Percentiles rank a stretch among this genome's conserved stretches.
phyloP scores from a whole-genome alignment of 2,113 vertebrate species.

The Picathartes gymnocephalus region DNA sequence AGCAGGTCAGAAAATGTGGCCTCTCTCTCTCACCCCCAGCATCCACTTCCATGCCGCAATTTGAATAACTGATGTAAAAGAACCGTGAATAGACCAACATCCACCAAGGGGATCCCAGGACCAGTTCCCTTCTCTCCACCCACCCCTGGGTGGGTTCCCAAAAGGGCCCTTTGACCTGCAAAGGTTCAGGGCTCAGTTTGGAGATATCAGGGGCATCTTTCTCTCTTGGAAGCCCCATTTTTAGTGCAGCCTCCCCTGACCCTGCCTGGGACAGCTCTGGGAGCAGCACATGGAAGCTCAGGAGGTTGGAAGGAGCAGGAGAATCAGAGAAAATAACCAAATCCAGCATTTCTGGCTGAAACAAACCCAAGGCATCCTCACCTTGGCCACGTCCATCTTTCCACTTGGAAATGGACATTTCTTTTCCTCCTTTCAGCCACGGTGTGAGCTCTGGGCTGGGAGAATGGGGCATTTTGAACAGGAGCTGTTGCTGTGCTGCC shows the following conservation, averaged over 20 bases:
- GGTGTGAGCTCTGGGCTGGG: background rate
- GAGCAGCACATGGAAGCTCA: background rate
- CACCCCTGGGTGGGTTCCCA: background rate
- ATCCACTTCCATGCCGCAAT: background rate
- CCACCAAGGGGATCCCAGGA: background rate
- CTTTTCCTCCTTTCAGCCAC: background rate
- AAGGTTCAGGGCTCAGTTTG: background rate
- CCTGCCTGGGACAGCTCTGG: background rate
- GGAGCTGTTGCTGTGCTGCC: slow-evolving; percentile 26
- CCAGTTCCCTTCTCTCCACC: background rate
- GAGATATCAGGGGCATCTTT: background rate
- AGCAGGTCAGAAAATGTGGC: background rate
- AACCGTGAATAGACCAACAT: background rate
- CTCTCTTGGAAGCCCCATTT: rapidly evolving
- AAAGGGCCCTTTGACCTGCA: background rate
- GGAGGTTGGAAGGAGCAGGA: background rate
- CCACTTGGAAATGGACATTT: background rate
- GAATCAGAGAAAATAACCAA: background rate
- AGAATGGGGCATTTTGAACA: background rate
- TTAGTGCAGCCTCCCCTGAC: background rate
- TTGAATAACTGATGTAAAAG: background rate
- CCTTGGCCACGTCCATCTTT: background rate
- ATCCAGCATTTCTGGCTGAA: background rate
- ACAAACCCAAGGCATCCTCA: background rate
- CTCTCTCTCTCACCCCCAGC: no score